Percentiles rank a stretch among this genome's conserved stretches.
These are phyloP conservation scores for Varanus komodoensis DNA, from an alignment of 2,113 vertebrate species.

Conservation along the genomic window DNA sequence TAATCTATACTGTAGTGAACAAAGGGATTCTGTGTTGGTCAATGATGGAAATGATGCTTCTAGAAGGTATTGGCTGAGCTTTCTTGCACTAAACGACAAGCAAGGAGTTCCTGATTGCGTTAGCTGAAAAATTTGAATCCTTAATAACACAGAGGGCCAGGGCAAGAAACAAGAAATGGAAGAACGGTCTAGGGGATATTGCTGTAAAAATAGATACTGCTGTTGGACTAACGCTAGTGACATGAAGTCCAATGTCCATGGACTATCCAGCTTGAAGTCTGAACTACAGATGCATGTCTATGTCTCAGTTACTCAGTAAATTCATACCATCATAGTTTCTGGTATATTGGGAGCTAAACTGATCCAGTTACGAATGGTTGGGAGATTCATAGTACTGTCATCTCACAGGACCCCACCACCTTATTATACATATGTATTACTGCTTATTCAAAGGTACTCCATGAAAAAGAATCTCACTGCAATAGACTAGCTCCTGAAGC, in stretches of 20 bases:
- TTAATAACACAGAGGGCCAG: not conserved
- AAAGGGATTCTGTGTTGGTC: not conserved
- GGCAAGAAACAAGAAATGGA: not conserved
- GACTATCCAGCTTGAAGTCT: too few relatives aligned
- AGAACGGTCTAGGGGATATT: not conserved
- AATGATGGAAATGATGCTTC: not conserved
- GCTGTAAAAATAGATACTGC: too few relatives aligned
- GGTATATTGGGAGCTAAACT: not conserved
- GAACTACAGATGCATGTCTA: too few relatives aligned
- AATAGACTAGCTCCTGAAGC: not conserved
- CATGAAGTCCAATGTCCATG: too few relatives aligned
- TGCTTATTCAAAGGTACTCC: not conserved
- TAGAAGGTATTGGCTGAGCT: not conserved
- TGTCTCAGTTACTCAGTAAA: not conserved
- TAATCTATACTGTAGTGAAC: not conserved
- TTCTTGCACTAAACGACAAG: not conserved
- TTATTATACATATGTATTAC: not conserved
- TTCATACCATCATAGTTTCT: not conserved
- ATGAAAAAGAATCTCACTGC: not conserved
- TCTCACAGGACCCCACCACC: not conserved
- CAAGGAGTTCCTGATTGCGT: not conserved
- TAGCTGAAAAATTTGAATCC: not conserved
- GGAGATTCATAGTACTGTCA: not conserved
- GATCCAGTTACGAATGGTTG: not conserved
- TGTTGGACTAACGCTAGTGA: too few relatives aligned